phyloP scores from a whole-genome alignment of 2,797 vertebrate genomes.

The Acanthopagrus latus region DNA sequence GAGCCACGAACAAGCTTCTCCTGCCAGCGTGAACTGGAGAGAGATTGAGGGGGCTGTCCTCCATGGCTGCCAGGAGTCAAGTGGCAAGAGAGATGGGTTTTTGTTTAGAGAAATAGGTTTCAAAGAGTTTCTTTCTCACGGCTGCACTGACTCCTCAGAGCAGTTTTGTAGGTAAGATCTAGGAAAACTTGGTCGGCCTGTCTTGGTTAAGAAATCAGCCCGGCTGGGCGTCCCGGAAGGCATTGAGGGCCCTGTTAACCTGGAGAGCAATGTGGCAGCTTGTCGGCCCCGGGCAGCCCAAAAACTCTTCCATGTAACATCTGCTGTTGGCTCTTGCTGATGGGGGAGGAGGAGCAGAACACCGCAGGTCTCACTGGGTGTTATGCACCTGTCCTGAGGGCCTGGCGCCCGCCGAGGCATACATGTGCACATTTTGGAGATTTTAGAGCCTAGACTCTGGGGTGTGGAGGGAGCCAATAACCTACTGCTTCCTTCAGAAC shows the following conservation, averaged over 20 bases:
- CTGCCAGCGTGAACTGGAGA: constrained; percentile 2
- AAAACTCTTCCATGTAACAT: constrained; percentile 49
- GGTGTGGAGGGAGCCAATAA: constrained; percentile 18
- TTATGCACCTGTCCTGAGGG: constrained; percentile 52
- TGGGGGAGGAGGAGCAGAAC: constrained; percentile 51
- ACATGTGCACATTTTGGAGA: constrained; percentile 37
- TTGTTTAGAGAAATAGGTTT: constrained; percentile 3
- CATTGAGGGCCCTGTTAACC: constrained; percentile 38
- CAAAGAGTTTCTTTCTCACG: background rate
- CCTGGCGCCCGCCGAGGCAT: constrained; percentile 19
- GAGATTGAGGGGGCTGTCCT: constrained; percentile 1
- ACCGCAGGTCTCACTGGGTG: constrained; percentile 41
- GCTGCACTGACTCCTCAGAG: background rate
- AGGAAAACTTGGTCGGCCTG: background rate
- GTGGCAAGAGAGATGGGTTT: background rate
- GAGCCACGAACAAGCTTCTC: constrained; percentile 14
- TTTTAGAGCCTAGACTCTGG: constrained; percentile 19
- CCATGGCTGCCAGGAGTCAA: constrained; percentile 4
- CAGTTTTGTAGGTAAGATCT: background rate
- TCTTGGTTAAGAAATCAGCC: constrained; percentile 20
- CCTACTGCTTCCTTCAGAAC: background rate
- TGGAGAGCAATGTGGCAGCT: constrained; percentile 54
- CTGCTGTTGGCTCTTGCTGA: constrained; percentile 54
- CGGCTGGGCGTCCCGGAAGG: background rate
- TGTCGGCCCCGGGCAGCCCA: constrained; percentile 46